Evolutionary conservation across 2,888 invertebrate genomes (phyloP).

Genomic region (Ochropleura leucogaster): DNA sequence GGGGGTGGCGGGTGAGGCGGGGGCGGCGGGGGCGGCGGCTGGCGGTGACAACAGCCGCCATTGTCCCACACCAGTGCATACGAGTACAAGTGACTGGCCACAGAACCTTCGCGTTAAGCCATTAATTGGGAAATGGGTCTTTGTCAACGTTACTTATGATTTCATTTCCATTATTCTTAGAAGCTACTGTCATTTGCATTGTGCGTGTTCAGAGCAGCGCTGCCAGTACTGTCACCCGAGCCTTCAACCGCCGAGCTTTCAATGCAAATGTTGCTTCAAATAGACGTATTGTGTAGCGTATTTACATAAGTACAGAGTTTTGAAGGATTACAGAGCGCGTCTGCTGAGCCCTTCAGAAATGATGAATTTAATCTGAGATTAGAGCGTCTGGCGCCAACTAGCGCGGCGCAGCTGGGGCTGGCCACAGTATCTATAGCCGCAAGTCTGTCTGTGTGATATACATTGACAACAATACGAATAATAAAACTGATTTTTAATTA

Average conservation of each 20-base stretch:
- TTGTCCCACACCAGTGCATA: constrained; percentile 2
- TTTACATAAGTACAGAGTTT: constrained; percentile 55
- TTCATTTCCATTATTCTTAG: constrained; percentile 55
- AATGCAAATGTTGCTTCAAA: constrained; percentile 36
- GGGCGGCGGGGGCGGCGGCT: not conserved
- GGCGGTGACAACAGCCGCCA: constrained; percentile 6
- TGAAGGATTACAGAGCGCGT: constrained; percentile 49
- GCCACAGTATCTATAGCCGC: constrained; percentile 24
- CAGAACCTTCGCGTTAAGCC: constrained; percentile 38
- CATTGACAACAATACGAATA: constrained; percentile 43
- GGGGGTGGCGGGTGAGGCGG: too few relatives aligned
- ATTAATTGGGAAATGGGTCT: constrained; percentile 51
- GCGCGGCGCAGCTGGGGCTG: constrained; percentile 51
- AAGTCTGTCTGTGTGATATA: constrained; percentile 10
- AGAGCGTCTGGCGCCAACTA: constrained; percentile 47
- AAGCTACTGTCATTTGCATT: constrained; percentile 44
- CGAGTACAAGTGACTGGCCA: not conserved
- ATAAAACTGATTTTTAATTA: constrained; percentile 19
- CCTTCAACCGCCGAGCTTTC: constrained; percentile 30
- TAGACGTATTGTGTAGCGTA: constrained; percentile 34
- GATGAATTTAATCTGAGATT: constrained; percentile 60
- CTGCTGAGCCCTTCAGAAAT: constrained; percentile 51
- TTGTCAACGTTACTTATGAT: constrained; percentile 42
- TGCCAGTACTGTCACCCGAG: constrained; percentile 17
- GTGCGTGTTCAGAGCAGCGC: constrained; percentile 20